A percentile compares a stretch with the other conserved stretches of the same genome.
These are phyloP conservation scores for Priocnemis perturbator DNA, from an alignment of 2,888 invertebrate species.

Conservation along the genomic window DNA sequence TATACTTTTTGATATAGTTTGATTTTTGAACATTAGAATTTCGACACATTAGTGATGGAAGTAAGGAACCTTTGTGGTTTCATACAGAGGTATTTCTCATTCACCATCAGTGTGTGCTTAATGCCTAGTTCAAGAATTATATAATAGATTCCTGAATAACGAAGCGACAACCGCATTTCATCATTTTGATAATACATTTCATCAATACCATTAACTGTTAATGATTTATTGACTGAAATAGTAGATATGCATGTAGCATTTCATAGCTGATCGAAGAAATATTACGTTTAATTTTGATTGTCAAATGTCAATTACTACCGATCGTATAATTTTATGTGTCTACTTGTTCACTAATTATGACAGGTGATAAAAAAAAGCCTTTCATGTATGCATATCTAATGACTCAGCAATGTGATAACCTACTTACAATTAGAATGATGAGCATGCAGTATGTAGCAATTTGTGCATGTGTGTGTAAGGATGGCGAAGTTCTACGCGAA, in stretches of 20 bases:
- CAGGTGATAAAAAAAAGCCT: conserved; percentile 9
- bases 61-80: no score
- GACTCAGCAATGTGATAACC: conserved; percentile 25
- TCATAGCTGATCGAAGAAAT: not conserved
- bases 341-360: not conserved
- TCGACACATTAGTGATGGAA: no score
- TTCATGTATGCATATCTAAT: conserved; percentile 21
- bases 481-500: conserved; percentile 75
- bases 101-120: no score
- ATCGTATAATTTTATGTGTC: not conserved
- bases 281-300: no score
- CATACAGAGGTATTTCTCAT: no score
- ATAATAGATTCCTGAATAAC: no score
- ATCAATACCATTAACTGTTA: not conserved
- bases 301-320: not conserved
- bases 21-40: no score
- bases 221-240: conserved; percentile 12
- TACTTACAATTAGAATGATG: conserved; percentile 47
- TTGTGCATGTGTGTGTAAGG: conserved; percentile 74
- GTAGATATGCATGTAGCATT: conserved; percentile 20
- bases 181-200: not conserved
- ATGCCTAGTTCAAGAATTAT: no score
- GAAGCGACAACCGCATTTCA: not conserved
- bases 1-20: no score
- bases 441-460: conserved; percentile 71